Evolutionary conservation across 1,140 invertebrate genomes (phyloP).

Genomic region (Doryteuthis pealeii): DNA sequence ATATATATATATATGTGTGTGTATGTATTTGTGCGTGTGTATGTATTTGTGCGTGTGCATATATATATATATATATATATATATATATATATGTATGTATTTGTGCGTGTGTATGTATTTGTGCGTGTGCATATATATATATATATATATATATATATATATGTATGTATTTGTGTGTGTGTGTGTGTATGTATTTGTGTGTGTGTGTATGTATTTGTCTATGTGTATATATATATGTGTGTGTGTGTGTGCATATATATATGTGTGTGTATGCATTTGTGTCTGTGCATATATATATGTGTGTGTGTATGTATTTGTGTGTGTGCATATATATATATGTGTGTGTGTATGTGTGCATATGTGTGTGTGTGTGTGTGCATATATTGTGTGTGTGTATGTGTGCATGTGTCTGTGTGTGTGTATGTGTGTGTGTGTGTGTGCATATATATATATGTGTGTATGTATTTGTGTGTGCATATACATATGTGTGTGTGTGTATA

Average conservation of each 20-base stretch:
- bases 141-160: neutral
- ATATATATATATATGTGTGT: no score
- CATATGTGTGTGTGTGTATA: neutral
- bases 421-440: neutral
- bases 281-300: no score
- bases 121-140: neutral
- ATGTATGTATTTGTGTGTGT: no score
- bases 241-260: neutral
- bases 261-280: neutral
- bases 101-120: no score
- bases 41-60: neutral
- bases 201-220: no score
- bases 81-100: neutral
- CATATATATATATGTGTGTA: no score
- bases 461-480: no score
- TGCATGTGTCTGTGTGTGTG: neutral
- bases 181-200: no score
- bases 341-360: neutral
- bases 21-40: no score
- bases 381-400: no score
- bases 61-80: slow-evolving; percentile 1
- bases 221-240: neutral
- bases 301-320: no score
- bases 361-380: neutral
- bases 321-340: neutral